Evolutionary conservation across 1,140 invertebrate genomes (phyloP), one percentile per base, ranked within the genome.

Genomic region (Marisa cornuarietis): DNA sequence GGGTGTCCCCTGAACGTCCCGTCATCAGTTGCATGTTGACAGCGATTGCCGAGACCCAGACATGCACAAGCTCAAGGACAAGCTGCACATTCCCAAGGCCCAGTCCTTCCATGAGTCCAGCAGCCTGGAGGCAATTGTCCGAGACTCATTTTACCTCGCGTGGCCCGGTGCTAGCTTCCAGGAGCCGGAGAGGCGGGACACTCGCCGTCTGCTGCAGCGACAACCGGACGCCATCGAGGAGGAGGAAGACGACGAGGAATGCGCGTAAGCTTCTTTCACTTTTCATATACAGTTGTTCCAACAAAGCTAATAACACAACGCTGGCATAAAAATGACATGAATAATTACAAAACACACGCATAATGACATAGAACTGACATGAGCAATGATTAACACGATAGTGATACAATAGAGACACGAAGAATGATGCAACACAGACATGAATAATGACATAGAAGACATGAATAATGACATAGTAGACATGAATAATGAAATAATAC

Each of bases 11-110:
- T n/a, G n/a, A n/a, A n/a, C n/a, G n/a, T n/a, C n/a, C n/a, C n/a
- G n/a, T n/a, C n/a, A n/a, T n/a, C n/a, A 9, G 14, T 54, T 14
- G 52, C 52, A 14, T 54, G 52, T 14, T 54, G 65, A 77, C 65
- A 71, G 24, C 7, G n/a, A 69, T 16, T 54, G 49, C 1, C 0
- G 31, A 42, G 31, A 42, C 31, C 31, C 31, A 62, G 80, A 8
- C n/a, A 84, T 85, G 85, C 77, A 85, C 31, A 82, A 81, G 71
- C 77, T 85, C 49, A 84, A 83, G 78, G 80, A 82, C 24, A 85
- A 84, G 75, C 69, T 84, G 52, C 82, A 85, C 65, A 62, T 85
- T 11, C 84, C 84, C 26, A 84, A 84, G 62, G 83, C 81, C 11
- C 80, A 85, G 73, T 84, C 81, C 6, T 83, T 78, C 26, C 83